These are phyloP conservation scores for Malthinus seriepunctatus DNA, from an alignment of 2,888 invertebrate species.

Conservation along the genomic window DNA sequence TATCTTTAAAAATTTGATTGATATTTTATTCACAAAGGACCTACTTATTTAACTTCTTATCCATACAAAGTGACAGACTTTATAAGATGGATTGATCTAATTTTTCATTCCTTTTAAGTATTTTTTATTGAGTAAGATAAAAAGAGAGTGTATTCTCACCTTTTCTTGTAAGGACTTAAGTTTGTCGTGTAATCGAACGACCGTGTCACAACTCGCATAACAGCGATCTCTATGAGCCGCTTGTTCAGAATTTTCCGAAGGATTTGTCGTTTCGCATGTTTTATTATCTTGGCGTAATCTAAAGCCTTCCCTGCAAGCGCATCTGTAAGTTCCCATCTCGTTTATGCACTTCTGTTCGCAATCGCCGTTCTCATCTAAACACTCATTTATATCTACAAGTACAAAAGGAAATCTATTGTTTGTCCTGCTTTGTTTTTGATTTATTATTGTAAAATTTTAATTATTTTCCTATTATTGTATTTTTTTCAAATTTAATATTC, in stretches of 20 bases:
- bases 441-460: too few species aligned
- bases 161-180: constrained; percentile 59
- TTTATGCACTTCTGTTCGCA: constrained; percentile 69
- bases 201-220: constrained; percentile 66
- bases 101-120: neutral
- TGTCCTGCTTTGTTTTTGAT: too few species aligned
- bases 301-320: constrained; percentile 62
- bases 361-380: constrained; percentile 58
- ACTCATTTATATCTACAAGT: constrained; percentile 61
- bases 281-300: constrained; percentile 60
- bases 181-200: constrained; percentile 62
- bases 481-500: neutral
- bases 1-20: constrained; percentile 9
- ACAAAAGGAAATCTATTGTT: neutral
- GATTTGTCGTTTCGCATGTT: constrained; percentile 56
- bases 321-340: constrained; percentile 62
- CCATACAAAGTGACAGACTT: constrained; percentile 1
- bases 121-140: constrained; percentile 14
- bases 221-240: constrained; percentile 60
- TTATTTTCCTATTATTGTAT: too few species aligned
- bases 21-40: constrained; percentile 4
- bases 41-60: constrained; percentile 10
- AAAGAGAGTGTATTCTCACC: constrained; percentile 34
- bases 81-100: constrained; percentile 15
- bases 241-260: constrained; percentile 29